Evolutionary conservation across 2,797 vertebrate species (phyloP), one percentile per base, ranked within the genome.

Genomic region (Tragopan temminckii): DNA sequence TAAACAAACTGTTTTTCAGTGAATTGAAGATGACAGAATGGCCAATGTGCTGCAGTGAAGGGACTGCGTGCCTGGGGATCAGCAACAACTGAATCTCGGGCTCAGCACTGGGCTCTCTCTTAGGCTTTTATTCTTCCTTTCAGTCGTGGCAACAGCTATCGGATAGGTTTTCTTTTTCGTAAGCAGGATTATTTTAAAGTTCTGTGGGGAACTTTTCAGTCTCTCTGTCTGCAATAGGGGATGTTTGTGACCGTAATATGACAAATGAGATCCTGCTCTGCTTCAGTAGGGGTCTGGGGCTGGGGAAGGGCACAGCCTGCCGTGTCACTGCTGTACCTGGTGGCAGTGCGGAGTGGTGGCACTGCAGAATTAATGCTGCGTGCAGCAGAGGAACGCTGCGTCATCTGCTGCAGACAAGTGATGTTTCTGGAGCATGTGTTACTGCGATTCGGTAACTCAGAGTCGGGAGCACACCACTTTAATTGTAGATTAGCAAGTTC

Each of bases 21-120:
- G 84, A 71, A 68, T 61, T 72, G 75, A 69, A 84, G 81, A 50
- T 90, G 86, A 87, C 81, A 87, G 45, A 90, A 87, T 77, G 93
- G 86, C 33, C 71, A 82, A 86, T 75, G 61, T 85, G 86, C 31
- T 90, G 84, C 21, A 50, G 86, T n/a, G 66, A 91, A 85, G 93
- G 74, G 88, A 66, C 78, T 71, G 76, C 78, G 35, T 94, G 88
- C 90, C 95, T 78, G 79, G 89, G 95, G 92, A 95, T 96, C 90
- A 93, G 88, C n/a, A 90, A 94, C 94, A 96, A 94, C 93, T 95
- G 94, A 96, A 94, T 75, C 83, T 94, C 92, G 66, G 18, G 90
- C 90, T 95, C 93, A 90, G 96, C 90, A 93, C 45, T 66, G 84
- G 62, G 16, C 90, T 92, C 84, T 94, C 94, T 80, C 81, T 85